Evolutionary conservation across 2,113 vertebrate species (phyloP).

Genomic region (Scomber scombrus): DNA sequence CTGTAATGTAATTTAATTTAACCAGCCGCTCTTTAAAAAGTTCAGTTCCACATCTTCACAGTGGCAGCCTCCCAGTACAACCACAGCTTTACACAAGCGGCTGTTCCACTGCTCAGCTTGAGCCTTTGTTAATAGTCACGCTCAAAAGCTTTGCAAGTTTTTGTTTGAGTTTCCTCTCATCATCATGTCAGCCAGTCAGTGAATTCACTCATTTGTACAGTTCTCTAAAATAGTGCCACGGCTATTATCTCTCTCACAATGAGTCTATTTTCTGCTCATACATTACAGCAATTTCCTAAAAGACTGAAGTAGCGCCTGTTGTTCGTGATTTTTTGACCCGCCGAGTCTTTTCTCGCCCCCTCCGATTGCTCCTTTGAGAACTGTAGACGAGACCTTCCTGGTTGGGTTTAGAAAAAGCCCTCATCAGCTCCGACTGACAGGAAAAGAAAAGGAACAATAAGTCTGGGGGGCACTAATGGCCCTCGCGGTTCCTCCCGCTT

Average conservation of each 20-base stretch:
- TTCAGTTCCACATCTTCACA: neutral
- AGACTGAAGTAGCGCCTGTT: constrained; percentile 18
- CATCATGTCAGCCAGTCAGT: neutral
- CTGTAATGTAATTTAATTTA: neutral
- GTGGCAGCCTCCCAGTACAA: neutral
- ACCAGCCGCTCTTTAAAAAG: neutral
- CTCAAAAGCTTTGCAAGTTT: too few relatives aligned
- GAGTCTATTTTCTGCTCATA: constrained; percentile 59
- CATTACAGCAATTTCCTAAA: constrained; percentile 42
- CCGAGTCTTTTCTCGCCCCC: constrained; percentile 26
- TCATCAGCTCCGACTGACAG: constrained; percentile 52
- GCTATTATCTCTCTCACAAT: constrained; percentile 23
- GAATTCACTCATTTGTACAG: neutral
- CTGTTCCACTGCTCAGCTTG: neutral
- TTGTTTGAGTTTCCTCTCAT: neutral
- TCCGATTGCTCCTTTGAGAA: constrained; percentile 55
- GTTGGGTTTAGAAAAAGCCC: constrained; percentile 37
- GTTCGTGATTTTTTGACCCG: constrained; percentile 1
- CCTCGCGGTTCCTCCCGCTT: constrained; percentile 48
- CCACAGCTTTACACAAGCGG: neutral
- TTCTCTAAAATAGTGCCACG: neutral
- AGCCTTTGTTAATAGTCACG: neutral
- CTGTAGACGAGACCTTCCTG: constrained; percentile 28
- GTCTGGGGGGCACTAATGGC: constrained; percentile 50
- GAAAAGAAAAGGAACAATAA: constrained; percentile 65